Percentiles rank a stretch among this genome's conserved stretches.
These are phyloP conservation scores for Zaprionus inermis DNA, from an alignment of 1,140 invertebrate species.

Conservation along the genomic window DNA sequence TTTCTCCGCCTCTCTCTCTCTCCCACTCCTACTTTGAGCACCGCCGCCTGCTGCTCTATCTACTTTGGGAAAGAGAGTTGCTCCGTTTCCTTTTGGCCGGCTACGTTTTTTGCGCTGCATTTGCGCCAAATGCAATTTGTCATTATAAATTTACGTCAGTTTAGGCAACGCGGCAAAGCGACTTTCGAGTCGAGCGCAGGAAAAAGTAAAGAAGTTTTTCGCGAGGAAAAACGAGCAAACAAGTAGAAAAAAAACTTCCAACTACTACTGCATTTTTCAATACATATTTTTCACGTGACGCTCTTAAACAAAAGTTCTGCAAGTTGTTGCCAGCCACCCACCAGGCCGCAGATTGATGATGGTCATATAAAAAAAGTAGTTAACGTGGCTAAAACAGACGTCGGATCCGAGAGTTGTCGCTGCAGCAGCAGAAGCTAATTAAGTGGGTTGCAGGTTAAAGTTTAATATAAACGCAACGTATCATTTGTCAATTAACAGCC, in stretches of 20 bases:
- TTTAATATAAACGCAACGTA: slow-evolving; percentile 73
- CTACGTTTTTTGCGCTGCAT: slow-evolving; percentile 56
- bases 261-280: slow-evolving; percentile 70
- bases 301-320: slow-evolving; percentile 51
- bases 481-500: slow-evolving; percentile 73
- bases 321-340: slow-evolving; percentile 26
- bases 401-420: slow-evolving; percentile 31
- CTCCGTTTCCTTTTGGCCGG: slow-evolving; percentile 4
- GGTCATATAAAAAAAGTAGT: slow-evolving; percentile 78
- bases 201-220: slow-evolving; percentile 28
- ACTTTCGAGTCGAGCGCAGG: slow-evolving; percentile 28
- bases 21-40: not conserved
- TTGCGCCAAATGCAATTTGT: slow-evolving; percentile 80
- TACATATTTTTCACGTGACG: slow-evolving; percentile 72
- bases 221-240: not conserved
- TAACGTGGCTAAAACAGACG: slow-evolving; percentile 60
- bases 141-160: slow-evolving; percentile 83
- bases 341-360: slow-evolving; percentile 72
- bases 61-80: slow-evolving; percentile 7
- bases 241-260: slow-evolving; percentile 10
- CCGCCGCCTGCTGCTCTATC: not conserved
- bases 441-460: slow-evolving; percentile 74
- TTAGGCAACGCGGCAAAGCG: slow-evolving; percentile 68
- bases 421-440: slow-evolving; percentile 58
- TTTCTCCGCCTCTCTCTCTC: not conserved